Percentiles rank a stretch among this genome's conserved stretches.
Conservation (phyloP, 2,113 vertebrate genomes). For the Malurus alboscapulatus region DNA sequence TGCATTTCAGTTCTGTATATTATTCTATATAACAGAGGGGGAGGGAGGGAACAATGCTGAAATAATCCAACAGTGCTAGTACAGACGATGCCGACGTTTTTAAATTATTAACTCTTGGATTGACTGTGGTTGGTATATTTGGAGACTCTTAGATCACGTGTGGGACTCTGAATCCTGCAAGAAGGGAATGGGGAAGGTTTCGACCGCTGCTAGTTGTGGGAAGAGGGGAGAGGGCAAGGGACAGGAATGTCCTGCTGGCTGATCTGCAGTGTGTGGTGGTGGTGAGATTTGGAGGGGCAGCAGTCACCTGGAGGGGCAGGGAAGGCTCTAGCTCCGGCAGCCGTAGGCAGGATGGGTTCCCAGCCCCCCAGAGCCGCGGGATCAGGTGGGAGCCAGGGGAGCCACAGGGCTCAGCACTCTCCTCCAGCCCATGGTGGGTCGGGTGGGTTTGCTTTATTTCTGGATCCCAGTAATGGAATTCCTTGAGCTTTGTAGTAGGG, state of each 20-base stretch:
- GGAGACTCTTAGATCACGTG: conserved; percentile 64
- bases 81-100: conserved; percentile 66
- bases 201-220: not conserved
- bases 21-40: conserved; percentile 75
- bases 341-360: not conserved
- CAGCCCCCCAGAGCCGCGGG: not conserved
- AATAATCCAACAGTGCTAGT: conserved; percentile 73
- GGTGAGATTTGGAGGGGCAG: conserved; percentile 58
- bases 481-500: not conserved
- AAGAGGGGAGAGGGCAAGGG: not conserved
- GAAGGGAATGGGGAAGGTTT: conserved; percentile 21
- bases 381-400: not conserved
- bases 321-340: not conserved
- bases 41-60: conserved; percentile 69
- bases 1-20: conserved; percentile 82
- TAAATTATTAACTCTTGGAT: conserved; percentile 70
- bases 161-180: conserved; percentile 29
- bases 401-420: fast-evolving
- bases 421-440: not conserved
- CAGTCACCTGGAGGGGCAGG: not conserved
- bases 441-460: conserved; percentile 19
- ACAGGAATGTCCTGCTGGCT: not conserved
- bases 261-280: conserved; percentile 32
- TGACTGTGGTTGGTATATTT: conserved; percentile 73
- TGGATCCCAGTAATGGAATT: not conserved